Percentiles rank a stretch among this genome's conserved stretches.
These are phyloP conservation scores for Aradus depressus DNA, from an alignment of 2,888 invertebrate genomes.

Conservation along the genomic window DNA sequence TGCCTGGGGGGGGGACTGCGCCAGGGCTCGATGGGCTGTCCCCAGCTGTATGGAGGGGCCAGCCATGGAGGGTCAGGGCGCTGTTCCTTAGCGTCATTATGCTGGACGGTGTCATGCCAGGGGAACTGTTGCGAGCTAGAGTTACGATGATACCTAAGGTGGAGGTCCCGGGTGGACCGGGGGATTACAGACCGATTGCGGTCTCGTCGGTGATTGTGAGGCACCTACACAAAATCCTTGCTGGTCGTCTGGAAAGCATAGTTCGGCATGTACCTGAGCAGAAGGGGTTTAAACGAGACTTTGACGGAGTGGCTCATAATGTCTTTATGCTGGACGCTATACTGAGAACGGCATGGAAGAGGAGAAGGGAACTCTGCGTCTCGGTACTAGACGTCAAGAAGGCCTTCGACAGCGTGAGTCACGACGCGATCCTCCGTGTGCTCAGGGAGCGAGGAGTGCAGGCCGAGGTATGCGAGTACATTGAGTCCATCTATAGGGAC, in stretches of 20 bases:
- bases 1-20: not conserved
- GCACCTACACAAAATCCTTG: conserved; percentile 23
- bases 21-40: not conserved
- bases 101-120: conserved; percentile 4
- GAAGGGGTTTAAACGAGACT: too few relatives aligned
- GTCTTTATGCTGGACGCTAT: too few relatives aligned
- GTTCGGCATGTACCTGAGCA: conserved; percentile 1
- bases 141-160: conserved; percentile 17
- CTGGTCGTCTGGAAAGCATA: conserved; percentile 21
- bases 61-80: not conserved
- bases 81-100: conserved; percentile 17
- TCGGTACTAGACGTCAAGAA: conserved; percentile 25
- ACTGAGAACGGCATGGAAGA: conserved; percentile 40
- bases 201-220: conserved; percentile 22
- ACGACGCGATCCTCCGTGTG: not conserved
- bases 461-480: conserved; percentile 31
- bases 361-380: conserved; percentile 38
- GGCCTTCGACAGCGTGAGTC: conserved; percentile 32
- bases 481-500: conserved; percentile 34
- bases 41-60: not conserved
- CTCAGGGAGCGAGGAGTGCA: conserved; percentile 32
- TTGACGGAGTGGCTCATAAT: too few relatives aligned
- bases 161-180: not conserved
- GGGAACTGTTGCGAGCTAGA: conserved; percentile 1
- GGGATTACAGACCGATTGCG: conserved; percentile 18